Evolutionary conservation across 2,888 invertebrate species (phyloP).

Genomic region (Argynnis bischoffii): DNA sequence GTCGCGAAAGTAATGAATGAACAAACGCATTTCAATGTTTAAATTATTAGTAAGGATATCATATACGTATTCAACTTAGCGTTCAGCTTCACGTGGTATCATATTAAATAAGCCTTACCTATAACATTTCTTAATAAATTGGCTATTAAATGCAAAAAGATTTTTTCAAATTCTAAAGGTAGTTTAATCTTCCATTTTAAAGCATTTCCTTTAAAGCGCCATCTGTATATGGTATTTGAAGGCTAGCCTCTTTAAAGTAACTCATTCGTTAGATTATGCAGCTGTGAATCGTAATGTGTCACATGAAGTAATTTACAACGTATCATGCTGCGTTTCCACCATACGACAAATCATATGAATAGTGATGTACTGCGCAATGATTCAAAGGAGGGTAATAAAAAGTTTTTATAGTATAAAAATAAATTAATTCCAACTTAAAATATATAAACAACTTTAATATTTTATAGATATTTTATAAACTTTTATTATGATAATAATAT

Average conservation of each 20-base stretch:
- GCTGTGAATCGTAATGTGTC: slow-evolving; percentile 64
- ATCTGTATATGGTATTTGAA: slow-evolving; percentile 3
- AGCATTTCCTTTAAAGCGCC: background rate
- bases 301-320: slow-evolving; percentile 68
- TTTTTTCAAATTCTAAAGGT: too few species aligned
- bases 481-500: slow-evolving; percentile 9
- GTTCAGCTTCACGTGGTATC: too few species aligned
- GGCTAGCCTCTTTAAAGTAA: slow-evolving; percentile 8
- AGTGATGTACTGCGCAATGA: slow-evolving; percentile 53
- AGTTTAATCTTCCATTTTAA: too few species aligned
- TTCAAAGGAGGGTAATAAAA: slow-evolving; percentile 66
- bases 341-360: slow-evolving; percentile 67
- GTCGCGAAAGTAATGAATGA: too few species aligned
- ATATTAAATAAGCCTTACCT: too few species aligned
- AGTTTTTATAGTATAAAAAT: slow-evolving; percentile 49
- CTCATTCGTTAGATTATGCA: slow-evolving; percentile 48
- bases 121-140: too few species aligned
- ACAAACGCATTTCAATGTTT: too few species aligned
- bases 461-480: slow-evolving; percentile 13
- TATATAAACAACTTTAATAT: slow-evolving; percentile 5
- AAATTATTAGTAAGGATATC: too few species aligned
- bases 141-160: too few species aligned
- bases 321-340: slow-evolving; percentile 69
- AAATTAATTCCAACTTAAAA: slow-evolving; percentile 53
- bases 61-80: too few species aligned